Conservation (phyloP, 2,113 vertebrate species). For the Grammomys dolichurus region DNA sequence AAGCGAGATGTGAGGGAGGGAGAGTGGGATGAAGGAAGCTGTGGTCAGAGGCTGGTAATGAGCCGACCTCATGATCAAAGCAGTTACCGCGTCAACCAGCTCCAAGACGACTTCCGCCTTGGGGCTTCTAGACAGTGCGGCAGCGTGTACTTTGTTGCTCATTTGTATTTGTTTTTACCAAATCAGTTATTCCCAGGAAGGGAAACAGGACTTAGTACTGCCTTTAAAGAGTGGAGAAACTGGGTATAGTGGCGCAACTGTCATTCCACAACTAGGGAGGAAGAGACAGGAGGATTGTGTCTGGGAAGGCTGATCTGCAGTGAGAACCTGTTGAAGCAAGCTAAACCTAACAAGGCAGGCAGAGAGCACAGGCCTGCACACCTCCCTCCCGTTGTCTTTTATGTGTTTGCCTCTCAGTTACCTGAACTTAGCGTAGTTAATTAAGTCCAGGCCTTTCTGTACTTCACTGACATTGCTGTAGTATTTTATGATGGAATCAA, state of each 20-base stretch:
- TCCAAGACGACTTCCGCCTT: background rate
- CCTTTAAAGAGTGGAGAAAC: background rate
- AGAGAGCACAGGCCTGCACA: background rate
- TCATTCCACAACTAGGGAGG: background rate
- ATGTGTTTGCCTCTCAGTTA: background rate
- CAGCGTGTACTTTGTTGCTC: background rate
- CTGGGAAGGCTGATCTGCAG: background rate
- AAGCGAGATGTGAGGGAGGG: background rate
- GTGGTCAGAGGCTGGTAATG: background rate
- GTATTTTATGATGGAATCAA: slow-evolving; percentile 4
- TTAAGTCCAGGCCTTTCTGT: background rate
- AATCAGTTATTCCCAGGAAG: background rate
- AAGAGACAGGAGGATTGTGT: background rate
- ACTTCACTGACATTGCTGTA: slow-evolving; percentile 27
- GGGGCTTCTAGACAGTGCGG: background rate
- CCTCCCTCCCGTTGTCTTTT: background rate
- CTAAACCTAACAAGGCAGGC: background rate
- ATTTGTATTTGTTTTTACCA: background rate
- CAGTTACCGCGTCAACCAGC: background rate
- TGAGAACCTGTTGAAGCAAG: background rate
- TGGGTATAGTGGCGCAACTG: background rate
- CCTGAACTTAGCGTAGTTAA: background rate
- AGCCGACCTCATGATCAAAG: background rate
- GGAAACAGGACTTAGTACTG: background rate
- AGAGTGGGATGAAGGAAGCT: background rate